phyloP scores from a whole-genome alignment of 2,888 invertebrate species.

The Ischnus inquisitorius region DNA sequence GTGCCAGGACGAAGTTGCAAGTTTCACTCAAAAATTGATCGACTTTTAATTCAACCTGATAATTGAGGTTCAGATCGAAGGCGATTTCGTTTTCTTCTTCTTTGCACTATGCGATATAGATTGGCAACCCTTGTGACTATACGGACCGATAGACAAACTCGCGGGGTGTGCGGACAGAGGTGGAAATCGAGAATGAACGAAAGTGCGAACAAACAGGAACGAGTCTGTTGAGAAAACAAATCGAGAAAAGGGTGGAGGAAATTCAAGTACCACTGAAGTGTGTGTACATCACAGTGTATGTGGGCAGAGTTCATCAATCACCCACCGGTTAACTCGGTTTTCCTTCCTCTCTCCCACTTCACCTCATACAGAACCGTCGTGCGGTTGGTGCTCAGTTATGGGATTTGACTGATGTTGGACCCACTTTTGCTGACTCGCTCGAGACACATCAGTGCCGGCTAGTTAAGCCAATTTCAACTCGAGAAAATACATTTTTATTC shows the following conservation, averaged over 20 bases:
- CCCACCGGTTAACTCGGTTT: slow-evolving; percentile 47
- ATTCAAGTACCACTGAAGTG: slow-evolving; percentile 45
- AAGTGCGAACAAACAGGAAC: slow-evolving; percentile 25
- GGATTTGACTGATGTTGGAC: slow-evolving; percentile 44
- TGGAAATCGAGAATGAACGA: slow-evolving; percentile 34
- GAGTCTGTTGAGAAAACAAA: slow-evolving; percentile 44
- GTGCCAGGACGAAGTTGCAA: background rate
- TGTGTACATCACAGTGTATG: slow-evolving; percentile 29
- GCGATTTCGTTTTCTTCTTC: background rate
- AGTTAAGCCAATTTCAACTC: slow-evolving; percentile 29
- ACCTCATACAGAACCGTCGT: background rate
- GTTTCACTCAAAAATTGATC: background rate
- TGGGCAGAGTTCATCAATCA: slow-evolving; percentile 54
- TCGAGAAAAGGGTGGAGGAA: slow-evolving; percentile 47
- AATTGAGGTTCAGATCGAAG: background rate
- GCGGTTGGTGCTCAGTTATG: background rate
- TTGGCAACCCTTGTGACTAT: background rate
- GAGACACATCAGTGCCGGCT: slow-evolving; percentile 43
- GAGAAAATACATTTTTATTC: slow-evolving; percentile 28
- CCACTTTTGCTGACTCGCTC: slow-evolving; percentile 30
- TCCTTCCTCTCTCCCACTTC: slow-evolving; percentile 12
- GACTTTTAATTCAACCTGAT: background rate
- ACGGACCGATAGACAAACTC: background rate
- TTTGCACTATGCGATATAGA: background rate
- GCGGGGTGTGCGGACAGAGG: slow-evolving; percentile 2